A percentile compares a stretch with the other conserved stretches of the same genome.
Evolutionary conservation across 2,888 invertebrate genomes (phyloP).

Genomic region (Myathropa florea): DNA sequence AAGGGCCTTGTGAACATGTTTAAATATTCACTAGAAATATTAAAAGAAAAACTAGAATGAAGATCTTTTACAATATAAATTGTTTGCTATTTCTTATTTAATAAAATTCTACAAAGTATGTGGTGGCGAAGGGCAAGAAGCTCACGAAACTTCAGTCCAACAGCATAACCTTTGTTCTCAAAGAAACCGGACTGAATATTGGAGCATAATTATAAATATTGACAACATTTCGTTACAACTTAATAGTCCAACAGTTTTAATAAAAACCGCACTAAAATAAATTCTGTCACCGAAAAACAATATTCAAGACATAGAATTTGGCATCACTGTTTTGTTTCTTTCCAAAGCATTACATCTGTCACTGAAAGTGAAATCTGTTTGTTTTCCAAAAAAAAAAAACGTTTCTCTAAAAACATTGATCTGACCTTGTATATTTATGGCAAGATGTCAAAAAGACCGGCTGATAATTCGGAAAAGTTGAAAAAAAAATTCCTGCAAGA

Average conservation of each 20-base stretch:
- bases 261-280: neutral
- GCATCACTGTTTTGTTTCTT: neutral
- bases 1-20: slow-evolving; percentile 33
- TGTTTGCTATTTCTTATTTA: neutral
- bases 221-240: too few species aligned
- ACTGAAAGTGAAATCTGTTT: neutral
- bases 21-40: slow-evolving; percentile 30
- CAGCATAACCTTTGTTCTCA: too few species aligned
- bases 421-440: neutral
- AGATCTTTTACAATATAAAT: neutral
- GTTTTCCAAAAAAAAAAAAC: neutral
- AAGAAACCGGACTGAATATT: too few species aligned
- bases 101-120: neutral
- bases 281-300: neutral
- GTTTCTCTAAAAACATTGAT: too few species aligned
- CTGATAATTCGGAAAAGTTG: slow-evolving; percentile 76
- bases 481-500: slow-evolving; percentile 76
- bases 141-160: too few species aligned
- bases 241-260: too few species aligned
- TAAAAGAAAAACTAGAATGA: slow-evolving; percentile 9
- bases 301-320: neutral
- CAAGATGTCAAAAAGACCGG: slow-evolving; percentile 67
- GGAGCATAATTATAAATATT: too few species aligned
- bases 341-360: neutral
- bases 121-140: too few species aligned